Conservation (phyloP, 2,113 vertebrate genomes). For the Cottus gobio region DNA sequence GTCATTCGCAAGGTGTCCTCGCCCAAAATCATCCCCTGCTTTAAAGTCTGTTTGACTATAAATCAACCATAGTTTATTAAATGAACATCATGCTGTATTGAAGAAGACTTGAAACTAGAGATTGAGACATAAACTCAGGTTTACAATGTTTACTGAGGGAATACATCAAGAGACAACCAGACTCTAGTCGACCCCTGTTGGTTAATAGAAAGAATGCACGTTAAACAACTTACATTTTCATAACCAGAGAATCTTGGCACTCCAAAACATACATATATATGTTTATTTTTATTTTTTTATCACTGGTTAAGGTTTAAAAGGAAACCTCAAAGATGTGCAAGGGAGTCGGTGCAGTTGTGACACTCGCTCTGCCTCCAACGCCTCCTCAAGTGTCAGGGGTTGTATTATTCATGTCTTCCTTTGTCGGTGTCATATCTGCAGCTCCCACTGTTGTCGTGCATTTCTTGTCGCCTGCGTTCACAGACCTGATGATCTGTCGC, state of each 20-base stretch:
- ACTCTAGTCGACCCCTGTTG: background rate
- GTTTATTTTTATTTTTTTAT: background rate
- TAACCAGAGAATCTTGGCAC: background rate
- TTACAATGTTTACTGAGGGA: background rate
- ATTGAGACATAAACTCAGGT: background rate
- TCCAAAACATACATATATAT: background rate
- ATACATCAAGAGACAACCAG: background rate
- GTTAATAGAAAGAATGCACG: background rate
- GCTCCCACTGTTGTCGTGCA: conserved; percentile 50
- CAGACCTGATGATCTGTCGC: conserved; percentile 63
- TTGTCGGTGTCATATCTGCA: conserved; percentile 50
- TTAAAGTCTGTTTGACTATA: background rate
- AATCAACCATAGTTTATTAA: background rate
- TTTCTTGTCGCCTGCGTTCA: conserved; percentile 56
- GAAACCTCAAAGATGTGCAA: conserved; percentile 11
- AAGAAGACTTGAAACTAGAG: background rate
- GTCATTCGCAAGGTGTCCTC: background rate
- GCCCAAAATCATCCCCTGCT: background rate
- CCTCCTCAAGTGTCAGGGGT: conserved; percentile 38
- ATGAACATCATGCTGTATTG: background rate
- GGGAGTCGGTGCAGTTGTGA: conserved; percentile 22
- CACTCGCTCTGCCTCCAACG: conserved; percentile 37
- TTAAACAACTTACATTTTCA: background rate
- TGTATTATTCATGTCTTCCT: conserved; percentile 68
- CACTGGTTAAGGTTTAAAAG: conserved; percentile 27